Evolutionary conservation across 1,140 invertebrate species (phyloP).

Genomic region (Trichogramma pretiosum): DNA sequence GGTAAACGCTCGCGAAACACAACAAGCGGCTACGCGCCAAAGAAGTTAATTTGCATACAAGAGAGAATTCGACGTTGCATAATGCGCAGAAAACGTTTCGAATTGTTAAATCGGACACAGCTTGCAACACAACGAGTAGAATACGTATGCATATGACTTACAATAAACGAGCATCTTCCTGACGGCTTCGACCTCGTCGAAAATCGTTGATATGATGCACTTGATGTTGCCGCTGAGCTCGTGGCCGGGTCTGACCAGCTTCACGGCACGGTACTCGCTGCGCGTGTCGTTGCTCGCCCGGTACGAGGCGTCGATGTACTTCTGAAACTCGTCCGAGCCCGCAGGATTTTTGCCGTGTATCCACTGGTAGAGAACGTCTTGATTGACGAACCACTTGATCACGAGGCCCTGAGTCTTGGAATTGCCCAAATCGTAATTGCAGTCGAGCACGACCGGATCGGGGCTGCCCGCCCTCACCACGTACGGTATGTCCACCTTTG

Average conservation of each 20-base stretch:
- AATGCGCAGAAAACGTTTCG: no score
- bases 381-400: constrained; percentile 71
- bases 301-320: constrained; percentile 55
- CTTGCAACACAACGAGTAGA: no score
- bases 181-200: constrained; percentile 56
- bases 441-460: constrained; percentile 63
- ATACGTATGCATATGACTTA: no score
- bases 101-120: no score
- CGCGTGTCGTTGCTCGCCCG: constrained; percentile 53
- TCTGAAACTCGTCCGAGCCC: constrained; percentile 54
- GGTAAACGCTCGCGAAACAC: no score
- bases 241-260: constrained; percentile 60
- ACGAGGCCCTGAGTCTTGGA: constrained; percentile 50
- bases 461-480: constrained; percentile 56
- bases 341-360: constrained; percentile 56
- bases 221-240: constrained; percentile 65
- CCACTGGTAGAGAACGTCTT: constrained; percentile 68
- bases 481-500: constrained; percentile 57
- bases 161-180: constrained; percentile 66
- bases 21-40: no score
- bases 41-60: no score
- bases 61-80: no score
- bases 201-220: constrained; percentile 64
- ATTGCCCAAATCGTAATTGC: constrained; percentile 58
- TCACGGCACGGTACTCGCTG: constrained; percentile 59